phyloP scores from a whole-genome alignment of 2,113 vertebrate genomes.

The Gnathonemus longibarbis region DNA sequence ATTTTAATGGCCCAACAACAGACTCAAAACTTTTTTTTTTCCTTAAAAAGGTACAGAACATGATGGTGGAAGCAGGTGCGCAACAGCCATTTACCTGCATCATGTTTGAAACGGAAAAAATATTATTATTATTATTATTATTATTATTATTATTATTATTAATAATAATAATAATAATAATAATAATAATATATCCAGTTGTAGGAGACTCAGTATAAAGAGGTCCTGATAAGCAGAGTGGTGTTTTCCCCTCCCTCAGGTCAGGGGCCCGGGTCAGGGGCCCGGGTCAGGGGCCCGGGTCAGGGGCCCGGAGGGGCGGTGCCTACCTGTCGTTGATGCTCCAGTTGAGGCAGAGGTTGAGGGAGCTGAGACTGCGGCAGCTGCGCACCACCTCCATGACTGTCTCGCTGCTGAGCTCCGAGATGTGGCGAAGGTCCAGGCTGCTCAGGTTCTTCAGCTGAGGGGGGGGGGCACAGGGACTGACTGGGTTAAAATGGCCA shows the following conservation, averaged over 20 bases:
- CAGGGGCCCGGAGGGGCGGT: not conserved
- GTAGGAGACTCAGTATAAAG: not conserved
- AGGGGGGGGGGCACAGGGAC: not conserved
- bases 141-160: not conserved
- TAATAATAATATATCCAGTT: not conserved
- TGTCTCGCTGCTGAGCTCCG: conserved; percentile 94
- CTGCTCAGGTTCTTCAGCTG: conserved; percentile 86
- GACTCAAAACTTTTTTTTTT: not conserved
- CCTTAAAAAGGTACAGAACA: not conserved
- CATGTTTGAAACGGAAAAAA: not conserved
- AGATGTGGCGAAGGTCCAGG: conserved; percentile 94
- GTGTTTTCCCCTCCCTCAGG: not conserved
- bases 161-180: no score
- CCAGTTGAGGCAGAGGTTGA: conserved; percentile 99
- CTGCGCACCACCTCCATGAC: conserved; percentile 98
- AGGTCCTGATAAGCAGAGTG: not conserved
- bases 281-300: not conserved
- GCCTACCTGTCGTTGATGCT: conserved; percentile 95
- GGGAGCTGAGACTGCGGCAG: conserved; percentile 87
- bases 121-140: not conserved
- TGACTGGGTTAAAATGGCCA: not conserved
- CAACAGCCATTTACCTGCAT: not conserved
- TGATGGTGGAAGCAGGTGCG: not conserved
- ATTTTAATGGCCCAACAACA: not conserved
- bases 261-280: not conserved